phyloP scores from a whole-genome alignment of 2,888 invertebrate genomes.

The Xylota segnis region DNA sequence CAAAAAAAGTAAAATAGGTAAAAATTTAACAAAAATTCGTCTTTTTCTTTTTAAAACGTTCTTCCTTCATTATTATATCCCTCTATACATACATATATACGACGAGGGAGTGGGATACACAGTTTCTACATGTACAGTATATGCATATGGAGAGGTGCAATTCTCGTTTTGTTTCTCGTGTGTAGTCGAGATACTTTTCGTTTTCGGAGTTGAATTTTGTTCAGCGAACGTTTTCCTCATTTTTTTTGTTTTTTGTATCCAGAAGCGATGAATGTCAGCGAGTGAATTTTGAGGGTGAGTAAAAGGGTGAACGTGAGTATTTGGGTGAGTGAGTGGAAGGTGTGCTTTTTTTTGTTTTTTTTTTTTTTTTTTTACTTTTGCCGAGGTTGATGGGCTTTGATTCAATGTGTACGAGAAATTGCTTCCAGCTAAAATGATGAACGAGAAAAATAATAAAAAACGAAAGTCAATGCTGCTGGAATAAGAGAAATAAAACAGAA shows the following conservation, averaged over 20 bases:
- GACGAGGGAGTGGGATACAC: neutral
- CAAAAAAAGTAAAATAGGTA: constrained; percentile 59
- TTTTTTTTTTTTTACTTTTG: constrained; percentile 31
- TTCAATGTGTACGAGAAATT: constrained; percentile 69
- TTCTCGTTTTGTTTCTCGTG: constrained; percentile 29
- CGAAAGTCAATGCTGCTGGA: constrained; percentile 64
- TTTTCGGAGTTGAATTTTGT: constrained; percentile 46
- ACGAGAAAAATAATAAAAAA: constrained; percentile 59
- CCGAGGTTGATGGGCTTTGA: constrained; percentile 74
- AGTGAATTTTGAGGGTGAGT: constrained; percentile 27
- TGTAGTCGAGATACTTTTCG: constrained; percentile 45
- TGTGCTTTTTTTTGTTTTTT: constrained; percentile 9
- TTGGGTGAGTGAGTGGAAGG: constrained; percentile 29
- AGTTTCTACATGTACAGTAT: constrained; percentile 19
- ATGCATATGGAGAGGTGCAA: constrained; percentile 59
- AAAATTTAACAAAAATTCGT: constrained; percentile 72
- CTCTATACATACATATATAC: constrained; percentile 3
- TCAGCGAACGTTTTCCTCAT: neutral
- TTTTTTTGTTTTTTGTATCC: constrained; percentile 23
- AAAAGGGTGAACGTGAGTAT: constrained; percentile 32
- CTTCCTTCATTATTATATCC: constrained; percentile 54
- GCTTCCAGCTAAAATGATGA: constrained; percentile 70
- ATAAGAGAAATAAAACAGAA: constrained; percentile 66
- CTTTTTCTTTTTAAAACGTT: constrained; percentile 71
- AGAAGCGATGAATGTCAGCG: constrained; percentile 56